phyloP scores from a whole-genome alignment of 2,888 invertebrate species.

The Rapana venosa region DNA sequence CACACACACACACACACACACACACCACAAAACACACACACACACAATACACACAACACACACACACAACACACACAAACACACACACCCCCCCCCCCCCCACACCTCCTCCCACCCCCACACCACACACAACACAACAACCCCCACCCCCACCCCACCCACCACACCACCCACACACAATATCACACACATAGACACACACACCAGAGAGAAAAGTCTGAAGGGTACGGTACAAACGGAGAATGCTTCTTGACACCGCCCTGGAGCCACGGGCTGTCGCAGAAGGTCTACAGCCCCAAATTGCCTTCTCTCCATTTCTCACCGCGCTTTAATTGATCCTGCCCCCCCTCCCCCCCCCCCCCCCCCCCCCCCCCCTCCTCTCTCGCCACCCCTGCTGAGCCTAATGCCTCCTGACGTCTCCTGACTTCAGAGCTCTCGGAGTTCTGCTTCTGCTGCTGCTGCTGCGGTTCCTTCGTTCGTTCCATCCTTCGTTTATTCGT shows the following conservation, averaged over 20 bases:
- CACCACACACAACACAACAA: too few relatives aligned
- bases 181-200: too few relatives aligned
- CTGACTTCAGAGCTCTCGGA: constrained; percentile 16
- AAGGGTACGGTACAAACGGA: not conserved
- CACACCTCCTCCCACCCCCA: too few relatives aligned
- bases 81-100: not conserved
- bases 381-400: not conserved
- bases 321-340: constrained; percentile 19
- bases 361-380: not conserved
- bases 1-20: not conserved
- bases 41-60: too few relatives aligned
- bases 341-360: not conserved
- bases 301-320: constrained; percentile 26
- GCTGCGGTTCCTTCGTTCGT: not conserved
- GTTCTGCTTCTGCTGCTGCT: not conserved
- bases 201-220: not conserved
- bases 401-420: constrained; percentile 21
- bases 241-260: constrained; percentile 14
- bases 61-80: not conserved
- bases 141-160: too few relatives aligned
- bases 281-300: not conserved
- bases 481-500: not conserved
- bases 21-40: too few relatives aligned
- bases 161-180: too few relatives aligned
- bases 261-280: constrained; percentile 23